Base-by-base conservation (phyloP, 2,888 invertebrate species). In the Brachylomia viminalis region DNA sequence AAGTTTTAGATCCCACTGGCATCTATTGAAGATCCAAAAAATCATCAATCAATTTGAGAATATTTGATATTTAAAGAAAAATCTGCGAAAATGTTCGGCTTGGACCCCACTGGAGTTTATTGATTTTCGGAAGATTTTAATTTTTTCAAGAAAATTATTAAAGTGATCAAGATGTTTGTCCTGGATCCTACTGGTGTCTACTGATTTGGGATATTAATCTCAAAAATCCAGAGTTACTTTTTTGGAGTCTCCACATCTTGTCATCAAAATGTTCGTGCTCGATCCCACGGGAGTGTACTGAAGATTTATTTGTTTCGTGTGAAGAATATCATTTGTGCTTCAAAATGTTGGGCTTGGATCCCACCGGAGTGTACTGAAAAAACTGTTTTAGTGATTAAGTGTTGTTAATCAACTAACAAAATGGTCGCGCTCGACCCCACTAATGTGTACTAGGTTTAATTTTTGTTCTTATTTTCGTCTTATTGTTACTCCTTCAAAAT, bases 1-100 rank as follows among this genome's bases (percentile, higher is more conserved):
- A 95, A 88, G 94, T 95, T 93, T 92, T 96, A 92, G 96, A 96
- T 88, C 96, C 96, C 77, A 96, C 96, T 86, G 96, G 96, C 91
- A 95, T 96, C 90, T 96, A 96, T 88, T 95, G 91, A 93, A 91
- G 86, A 87, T 71, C 62, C 75, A 82, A 80, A 76, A 82, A 82
- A 85, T 84, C 74, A 54, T 71, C 74, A 61, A 62, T 77, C 76
- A 78, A 75, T 75, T 86, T 87, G 73, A 82, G 79, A 88, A 80
- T 77, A 79, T 42, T 73, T 71, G 56, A 38, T 69, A 77, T 85
- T 86, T 83, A 64, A 72, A 75, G 49, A 80, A 84, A 82, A 83
- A 83, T 83, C 81, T 10, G 73, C 71, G 78, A 94, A 93, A 89
- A 95, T 95, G 95, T 93, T 94, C 82, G 91, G 90, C 61, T 85